Evolutionary conservation across 1,140 invertebrate genomes (phyloP), one percentile per base, ranked within the genome.

Genomic region (Drosophila pachea): DNA sequence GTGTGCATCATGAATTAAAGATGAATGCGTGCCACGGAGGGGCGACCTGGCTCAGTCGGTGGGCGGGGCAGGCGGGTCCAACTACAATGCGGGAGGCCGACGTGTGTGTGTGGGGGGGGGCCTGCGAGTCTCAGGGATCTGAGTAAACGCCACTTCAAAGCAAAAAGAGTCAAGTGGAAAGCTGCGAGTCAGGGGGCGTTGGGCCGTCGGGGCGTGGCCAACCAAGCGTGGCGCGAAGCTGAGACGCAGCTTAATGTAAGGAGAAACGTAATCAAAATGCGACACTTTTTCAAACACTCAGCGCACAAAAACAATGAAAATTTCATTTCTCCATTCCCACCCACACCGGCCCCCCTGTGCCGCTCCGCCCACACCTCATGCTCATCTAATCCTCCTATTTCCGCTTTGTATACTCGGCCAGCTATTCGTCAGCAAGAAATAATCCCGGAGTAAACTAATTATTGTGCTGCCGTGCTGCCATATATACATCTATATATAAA

Each of bases 241-340:
- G 63, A 76, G 74, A 62, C 79, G 62, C 68, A 56, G 79, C 70
- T 83, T 79, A 84, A 84, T 74, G 73, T 76, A 70, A 73, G 79
- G 68, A 76, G 76, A 81, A 86, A 86, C 81, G 74, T 75, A 79
- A 86, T 86, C 81, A 86, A 86, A 84, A 81, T 86, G 68, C 81
- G 81, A 86, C 81, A 81, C 76, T 84, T 84, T 86, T 86, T 78
- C 78, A 84, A 84, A 77, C 81, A 86, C 81, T 86, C 74, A 74
- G 76, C 70, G 75, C 62, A 54, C 68, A 63, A 68, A 77, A 72
- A 81, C 76, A 84, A 84, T 86, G 81, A 84, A 84, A 84, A 65
- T 84, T 84, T 84, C 64, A 84, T 84, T 84, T 79, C 73, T 84
- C 76, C 81, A 84, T 84, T 86, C 79, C 63, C 61, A 78, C 79